A percentile compares a stretch with the other conserved stretches of the same genome.
These are phyloP conservation scores for Neomorphus geoffroyi DNA, from an alignment of 2,797 vertebrate genomes.

Conservation along the genomic window DNA sequence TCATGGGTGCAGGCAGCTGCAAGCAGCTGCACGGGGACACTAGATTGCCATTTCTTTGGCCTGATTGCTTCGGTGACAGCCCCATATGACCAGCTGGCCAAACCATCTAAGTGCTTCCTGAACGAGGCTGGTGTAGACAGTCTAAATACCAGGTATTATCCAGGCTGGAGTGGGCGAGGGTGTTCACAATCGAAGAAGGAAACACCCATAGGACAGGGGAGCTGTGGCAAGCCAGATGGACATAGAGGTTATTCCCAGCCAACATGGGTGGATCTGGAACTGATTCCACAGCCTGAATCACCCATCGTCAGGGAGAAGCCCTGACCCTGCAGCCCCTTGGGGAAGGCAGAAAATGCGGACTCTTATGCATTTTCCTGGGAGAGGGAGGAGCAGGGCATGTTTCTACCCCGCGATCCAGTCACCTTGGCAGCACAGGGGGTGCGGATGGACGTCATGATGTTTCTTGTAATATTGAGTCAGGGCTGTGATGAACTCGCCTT, in stretches of 20 bases:
- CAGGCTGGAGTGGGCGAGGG: background rate
- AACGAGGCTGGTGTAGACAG: background rate
- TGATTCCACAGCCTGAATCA: background rate
- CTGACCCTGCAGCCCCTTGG: background rate
- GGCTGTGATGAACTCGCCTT: slow-evolving; percentile 52
- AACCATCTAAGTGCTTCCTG: background rate
- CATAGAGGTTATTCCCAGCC: background rate
- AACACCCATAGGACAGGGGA: background rate
- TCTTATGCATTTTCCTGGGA: slow-evolving; percentile 24
- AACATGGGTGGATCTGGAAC: background rate
- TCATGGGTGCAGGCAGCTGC: accelerated
- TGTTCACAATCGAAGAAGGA: background rate
- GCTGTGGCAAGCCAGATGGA: background rate
- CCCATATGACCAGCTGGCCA: background rate
- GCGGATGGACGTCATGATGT: slow-evolving; percentile 37
- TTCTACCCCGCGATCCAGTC: slow-evolving; percentile 7
- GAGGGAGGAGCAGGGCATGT: slow-evolving; percentile 2
- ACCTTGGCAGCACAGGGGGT: slow-evolving; percentile 34
- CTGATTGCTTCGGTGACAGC: background rate
- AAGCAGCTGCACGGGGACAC: background rate
- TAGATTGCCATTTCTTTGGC: background rate
- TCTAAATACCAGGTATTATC: background rate
- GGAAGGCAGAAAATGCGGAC: slow-evolving; percentile 13
- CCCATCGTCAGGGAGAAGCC: background rate
- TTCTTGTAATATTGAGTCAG: slow-evolving; percentile 49